Evolutionary conservation across 1,140 invertebrate species (phyloP), one percentile per base, ranked within the genome.

Genomic region (Cherax destructor): DNA sequence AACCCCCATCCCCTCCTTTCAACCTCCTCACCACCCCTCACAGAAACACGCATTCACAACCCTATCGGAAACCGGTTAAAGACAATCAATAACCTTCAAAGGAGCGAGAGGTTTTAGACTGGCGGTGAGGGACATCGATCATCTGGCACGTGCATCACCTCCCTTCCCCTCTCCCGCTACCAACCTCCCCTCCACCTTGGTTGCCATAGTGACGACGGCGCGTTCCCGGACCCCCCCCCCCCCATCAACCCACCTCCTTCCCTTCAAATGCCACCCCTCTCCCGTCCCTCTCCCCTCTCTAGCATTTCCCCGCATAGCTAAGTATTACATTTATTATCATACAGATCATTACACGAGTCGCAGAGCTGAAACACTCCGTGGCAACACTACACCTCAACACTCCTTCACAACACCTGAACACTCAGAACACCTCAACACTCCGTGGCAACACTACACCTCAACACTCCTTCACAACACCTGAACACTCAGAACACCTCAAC

Each of bases 191-290:
- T 10, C 56, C 56, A 59, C 61, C 61, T 5, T 65, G 47, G 84
- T 86, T 77, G 50, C 84, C 69, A 86, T 86, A 47, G 72, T 50
- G 59, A 86, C 84, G 84, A 69, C 72, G 84, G 65, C 84, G 84
- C 84, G 84, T 86, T 76, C 84, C 84, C 74, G n/a, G 69, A 52
- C 84, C 84, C 72, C 24, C 49, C 84, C 69, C 41, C 83, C 41
- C 65, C 16, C 47, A 56, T 18, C 69, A 24, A 61, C 30, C 61
- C 83, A 18, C 52, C 30, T 41, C 30, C 59, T 30, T 16, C 30
- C 77, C 30, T 41, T 41, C 30, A 41, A 41, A 41, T 41, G 30
- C 30, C 30, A 41, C 30, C 30, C 30, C 30, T 41, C 77, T 18
- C 41, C 77, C 77, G 47, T 9, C 72, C 49, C 49, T 49, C 47